These are phyloP conservation scores for Ptychobarbus kaznakovi DNA, from an alignment of 2,797 vertebrate genomes.

Conservation along the genomic window DNA sequence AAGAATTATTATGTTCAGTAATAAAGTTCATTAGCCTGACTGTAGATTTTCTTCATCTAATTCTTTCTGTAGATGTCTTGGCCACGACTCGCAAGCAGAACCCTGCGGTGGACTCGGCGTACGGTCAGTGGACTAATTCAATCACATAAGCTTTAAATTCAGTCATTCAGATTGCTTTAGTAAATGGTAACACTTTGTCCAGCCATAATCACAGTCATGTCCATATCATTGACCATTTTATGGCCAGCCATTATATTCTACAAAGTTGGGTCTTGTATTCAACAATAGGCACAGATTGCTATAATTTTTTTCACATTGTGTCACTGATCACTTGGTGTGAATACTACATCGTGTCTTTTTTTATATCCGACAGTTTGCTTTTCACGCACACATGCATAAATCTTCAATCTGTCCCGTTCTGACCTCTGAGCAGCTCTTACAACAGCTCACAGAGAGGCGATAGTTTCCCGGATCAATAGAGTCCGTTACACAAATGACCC, in stretches of 20 bases:
- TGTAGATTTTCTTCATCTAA: background rate
- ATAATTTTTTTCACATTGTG: constrained; percentile 12
- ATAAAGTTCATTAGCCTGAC: background rate
- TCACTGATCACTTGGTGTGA: constrained; percentile 18
- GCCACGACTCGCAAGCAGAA: constrained; percentile 86
- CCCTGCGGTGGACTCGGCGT: constrained; percentile 82
- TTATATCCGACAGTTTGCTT: constrained; percentile 19
- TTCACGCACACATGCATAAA: constrained; percentile 24
- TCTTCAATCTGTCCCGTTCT: constrained; percentile 50
- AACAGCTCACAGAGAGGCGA: constrained; percentile 20
- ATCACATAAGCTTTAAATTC: constrained; percentile 21
- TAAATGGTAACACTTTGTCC: constrained; percentile 13
- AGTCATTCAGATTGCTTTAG: background rate
- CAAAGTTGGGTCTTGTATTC: background rate
- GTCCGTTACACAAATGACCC: constrained; percentile 42
- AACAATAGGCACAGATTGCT: constrained; percentile 40
- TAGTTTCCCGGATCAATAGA: constrained; percentile 48
- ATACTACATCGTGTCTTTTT: background rate
- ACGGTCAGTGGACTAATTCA: constrained; percentile 81
- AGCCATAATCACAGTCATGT: constrained; percentile 25
- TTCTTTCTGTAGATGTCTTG: constrained; percentile 75
- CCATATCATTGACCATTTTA: constrained; percentile 34
- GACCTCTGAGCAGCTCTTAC: constrained; percentile 36
- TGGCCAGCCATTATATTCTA: constrained; percentile 22
- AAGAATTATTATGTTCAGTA: background rate